Base-by-base conservation (phyloP, 2,888 invertebrate species). In the Ischnus inquisitorius region DNA sequence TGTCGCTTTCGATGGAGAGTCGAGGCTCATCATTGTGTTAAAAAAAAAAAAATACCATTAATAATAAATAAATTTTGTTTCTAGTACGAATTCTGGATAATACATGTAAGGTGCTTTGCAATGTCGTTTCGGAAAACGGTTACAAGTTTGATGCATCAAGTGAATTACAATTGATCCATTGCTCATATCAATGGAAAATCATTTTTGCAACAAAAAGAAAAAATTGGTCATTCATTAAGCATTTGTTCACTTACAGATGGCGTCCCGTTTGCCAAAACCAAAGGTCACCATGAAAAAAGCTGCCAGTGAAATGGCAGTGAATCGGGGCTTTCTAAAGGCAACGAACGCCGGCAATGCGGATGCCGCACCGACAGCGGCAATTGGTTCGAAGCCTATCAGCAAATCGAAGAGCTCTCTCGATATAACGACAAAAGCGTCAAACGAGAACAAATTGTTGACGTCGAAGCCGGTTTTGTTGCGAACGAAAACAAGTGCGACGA, bases 201-300 rank as follows among this genome's bases (percentile, higher is more conserved):
- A n/a, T n/a, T n/a, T n/a, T n/a, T n/a, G n/a, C 16, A 48, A 2
- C 8, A 16, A n/a, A 6, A 6, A 48, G n/a, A 48, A 16, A 48
- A 48, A 16, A 48, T 16, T 48, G 28, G 0, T 16, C 4, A 64
- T 41, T 48, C n/a, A 67, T 72, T n/a, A n/a, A 12, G 5, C 51
- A 16, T 14, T 43, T 75, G 34, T 14, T 67, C 3, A 71, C 84
- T 87, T 74, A 6, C 71, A 90, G 92, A 95, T 95, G 95, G 94
- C 95, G 87, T 95, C 95, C 5, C 94, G 94, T 39, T 90, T 94
- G 80, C 94, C 94, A 14, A 94, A 94, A 68, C 89, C 90, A 78
- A 88, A 86, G 85, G 1, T 77, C 25, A 16, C 78, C 75, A 5
- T 86, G 84, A 64, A 84, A 81, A 88, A 89, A 84, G 19, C 85